Evolutionary conservation across 1,140 invertebrate species (phyloP).

Genomic region (Cotesia chilonis): DNA sequence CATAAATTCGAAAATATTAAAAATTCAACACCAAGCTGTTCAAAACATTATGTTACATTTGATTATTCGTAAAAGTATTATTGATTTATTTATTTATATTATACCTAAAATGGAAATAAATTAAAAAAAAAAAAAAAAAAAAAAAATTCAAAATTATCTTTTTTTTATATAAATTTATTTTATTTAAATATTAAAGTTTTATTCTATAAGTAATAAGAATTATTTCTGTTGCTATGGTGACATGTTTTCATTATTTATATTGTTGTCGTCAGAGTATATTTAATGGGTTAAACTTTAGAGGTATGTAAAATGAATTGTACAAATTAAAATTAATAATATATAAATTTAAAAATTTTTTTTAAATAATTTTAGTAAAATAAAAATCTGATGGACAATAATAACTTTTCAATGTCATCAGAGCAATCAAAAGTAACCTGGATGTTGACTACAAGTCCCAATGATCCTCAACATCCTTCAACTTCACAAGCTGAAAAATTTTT

Average conservation of each 20-base stretch:
- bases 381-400: conserved; percentile 5
- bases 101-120: too few species aligned
- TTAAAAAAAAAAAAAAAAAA: too few species aligned
- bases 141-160: too few species aligned
- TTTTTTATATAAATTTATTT: too few species aligned
- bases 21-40: conserved; percentile 12
- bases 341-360: neutral
- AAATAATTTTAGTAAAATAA: neutral
- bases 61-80: conserved; percentile 15
- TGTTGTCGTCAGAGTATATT: too few species aligned
- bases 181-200: too few species aligned
- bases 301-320: too few species aligned
- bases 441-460: conserved; percentile 34
- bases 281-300: too few species aligned
- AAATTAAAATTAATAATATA: neutral
- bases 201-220: too few species aligned
- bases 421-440: conserved; percentile 36
- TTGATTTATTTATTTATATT: too few species aligned
- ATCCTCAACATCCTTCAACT: neutral
- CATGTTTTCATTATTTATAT: too few species aligned
- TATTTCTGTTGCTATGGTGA: too few species aligned
- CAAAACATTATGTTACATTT: conserved; percentile 26
- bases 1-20: neutral
- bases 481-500: conserved; percentile 7
- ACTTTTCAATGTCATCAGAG: conserved; percentile 7